These are phyloP conservation scores for Betta splendens DNA, from an alignment of 2,797 vertebrate genomes.

Conservation along the genomic window DNA sequence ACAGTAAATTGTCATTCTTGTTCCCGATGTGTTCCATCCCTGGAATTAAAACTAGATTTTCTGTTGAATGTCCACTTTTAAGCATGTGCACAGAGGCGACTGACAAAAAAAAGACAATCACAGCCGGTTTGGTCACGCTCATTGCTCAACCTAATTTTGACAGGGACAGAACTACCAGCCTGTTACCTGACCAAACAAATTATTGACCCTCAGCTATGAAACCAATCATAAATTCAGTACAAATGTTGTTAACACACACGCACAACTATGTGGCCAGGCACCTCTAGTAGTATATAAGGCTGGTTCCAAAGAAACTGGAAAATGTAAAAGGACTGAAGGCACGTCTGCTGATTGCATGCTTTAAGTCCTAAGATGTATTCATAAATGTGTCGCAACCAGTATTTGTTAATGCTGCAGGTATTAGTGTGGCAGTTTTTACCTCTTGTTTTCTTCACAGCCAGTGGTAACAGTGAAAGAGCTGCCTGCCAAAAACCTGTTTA, in stretches of 20 bases:
- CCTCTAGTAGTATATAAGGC: too few species aligned
- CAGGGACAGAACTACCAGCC: constrained; percentile 38
- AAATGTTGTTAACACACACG: too few species aligned
- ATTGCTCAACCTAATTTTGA: constrained; percentile 48
- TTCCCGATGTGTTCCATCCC: too few species aligned
- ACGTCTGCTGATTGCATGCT: neutral
- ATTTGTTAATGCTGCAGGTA: constrained; percentile 35
- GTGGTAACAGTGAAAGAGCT: constrained; percentile 40
- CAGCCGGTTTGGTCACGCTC: constrained; percentile 39
- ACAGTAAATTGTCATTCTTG: too few species aligned
- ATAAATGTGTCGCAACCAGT: too few species aligned
- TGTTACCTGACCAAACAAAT: constrained; percentile 35
- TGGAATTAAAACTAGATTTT: too few species aligned
- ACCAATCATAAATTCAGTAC: too few species aligned
- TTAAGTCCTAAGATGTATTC: neutral
- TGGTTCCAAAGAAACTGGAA: too few species aligned
- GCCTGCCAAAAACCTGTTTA: constrained; percentile 75
- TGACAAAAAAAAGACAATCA: constrained; percentile 30
- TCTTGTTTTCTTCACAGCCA: constrained; percentile 43
- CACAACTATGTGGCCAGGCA: too few species aligned
- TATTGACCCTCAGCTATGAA: constrained; percentile 44
- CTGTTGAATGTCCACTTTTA: constrained; percentile 45
- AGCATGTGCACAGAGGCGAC: constrained; percentile 41
- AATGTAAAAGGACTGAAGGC: too few species aligned
- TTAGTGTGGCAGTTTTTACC: constrained; percentile 37